Percentiles rank a stretch among this genome's conserved stretches.
These are phyloP conservation scores for Drosophila pseudoobscura DNA, from an alignment of 1,140 invertebrate species.

Conservation along the genomic window DNA sequence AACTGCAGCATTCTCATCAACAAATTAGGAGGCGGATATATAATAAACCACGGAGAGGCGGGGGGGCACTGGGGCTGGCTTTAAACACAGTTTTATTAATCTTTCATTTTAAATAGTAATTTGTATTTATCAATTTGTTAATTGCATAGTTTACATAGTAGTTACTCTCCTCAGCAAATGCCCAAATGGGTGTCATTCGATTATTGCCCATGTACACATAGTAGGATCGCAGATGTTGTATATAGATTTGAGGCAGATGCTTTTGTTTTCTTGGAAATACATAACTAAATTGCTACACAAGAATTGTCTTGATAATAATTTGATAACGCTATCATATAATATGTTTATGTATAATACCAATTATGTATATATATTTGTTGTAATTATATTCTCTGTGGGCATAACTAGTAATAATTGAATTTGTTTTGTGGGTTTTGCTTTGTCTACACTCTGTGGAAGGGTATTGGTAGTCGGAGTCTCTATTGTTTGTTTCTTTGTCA, in stretches of 20 bases:
- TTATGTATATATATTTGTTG: constrained; percentile 44
- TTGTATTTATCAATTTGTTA: constrained; percentile 78
- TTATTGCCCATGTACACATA: constrained; percentile 50
- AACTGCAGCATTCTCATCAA: constrained; percentile 48
- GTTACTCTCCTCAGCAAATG: constrained; percentile 42
- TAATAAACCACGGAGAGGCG: constrained; percentile 4
- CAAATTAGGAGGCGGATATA: constrained; percentile 32
- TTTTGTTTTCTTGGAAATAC: constrained; percentile 57
- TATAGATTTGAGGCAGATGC: constrained; percentile 56
- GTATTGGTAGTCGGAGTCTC: constrained; percentile 30
- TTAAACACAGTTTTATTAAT: constrained; percentile 76
- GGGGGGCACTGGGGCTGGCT: constrained; percentile 6
- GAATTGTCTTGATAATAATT: constrained; percentile 48
- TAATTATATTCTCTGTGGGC: constrained; percentile 48
- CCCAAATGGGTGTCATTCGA: constrained; percentile 37
- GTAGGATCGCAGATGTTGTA: constrained; percentile 46
- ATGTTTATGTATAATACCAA: constrained; percentile 21
- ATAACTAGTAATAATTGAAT: constrained; percentile 60
- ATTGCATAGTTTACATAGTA: constrained; percentile 72
- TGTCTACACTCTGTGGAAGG: constrained; percentile 49
- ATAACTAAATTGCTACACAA: constrained; percentile 74
- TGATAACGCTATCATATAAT: constrained; percentile 66
- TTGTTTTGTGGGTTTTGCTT: constrained; percentile 24
- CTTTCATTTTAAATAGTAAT: constrained; percentile 63
- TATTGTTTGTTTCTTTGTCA: constrained; percentile 34